Evolutionary conservation across 2,113 vertebrate genomes (phyloP), one percentile per base, ranked within the genome.

Genomic region (Balaeniceps rex): DNA sequence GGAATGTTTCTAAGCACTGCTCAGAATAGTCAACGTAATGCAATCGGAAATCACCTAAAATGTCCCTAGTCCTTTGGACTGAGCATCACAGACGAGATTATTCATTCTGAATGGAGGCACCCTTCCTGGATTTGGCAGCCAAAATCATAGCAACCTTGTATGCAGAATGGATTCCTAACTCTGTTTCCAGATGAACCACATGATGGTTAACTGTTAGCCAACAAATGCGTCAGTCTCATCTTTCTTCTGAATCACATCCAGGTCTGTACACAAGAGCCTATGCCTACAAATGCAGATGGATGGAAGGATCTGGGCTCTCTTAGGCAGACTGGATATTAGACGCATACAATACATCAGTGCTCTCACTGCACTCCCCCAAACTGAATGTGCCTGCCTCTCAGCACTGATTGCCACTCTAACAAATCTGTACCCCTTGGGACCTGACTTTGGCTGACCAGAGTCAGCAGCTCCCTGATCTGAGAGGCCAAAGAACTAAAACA

Each of bases 281-380:
- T 42, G 49, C 17, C 40, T 87, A 12, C 21, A 88, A 57, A 80
- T 33, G 51, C 38, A 80, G 64, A 61, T 0, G 3, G 0, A 0
- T 65, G 29, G 40, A 83, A 84, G 36, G 40, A 68, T 52, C 29
- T 63, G 4, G 7, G 7, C 28, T 84, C 14, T 71, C 9, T 47
- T 34, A 51, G 19, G n/a, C n/a, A n/a, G 63, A 36, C 1, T 46
- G 38, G 19, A 14, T 79, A 44, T 61, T n/a, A 51, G 38, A 70
- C 1, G 1, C 4, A 25, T 0, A 0, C n/a, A 60, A 23, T 25
- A 29, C 9, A n/a, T 55, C 38, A n/a, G 16, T 36, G 19, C 7
- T 82, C 7, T 23, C n/a, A 25, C 26, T 71, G n/a, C 58, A 40
- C 13, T 61, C 54, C 5, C 15, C 51, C 58, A 74, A 33, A 49